Percentiles rank a stretch among this genome's conserved stretches.
Conservation (phyloP, 2,888 invertebrate species). For the Galerucella nymphaeae region DNA sequence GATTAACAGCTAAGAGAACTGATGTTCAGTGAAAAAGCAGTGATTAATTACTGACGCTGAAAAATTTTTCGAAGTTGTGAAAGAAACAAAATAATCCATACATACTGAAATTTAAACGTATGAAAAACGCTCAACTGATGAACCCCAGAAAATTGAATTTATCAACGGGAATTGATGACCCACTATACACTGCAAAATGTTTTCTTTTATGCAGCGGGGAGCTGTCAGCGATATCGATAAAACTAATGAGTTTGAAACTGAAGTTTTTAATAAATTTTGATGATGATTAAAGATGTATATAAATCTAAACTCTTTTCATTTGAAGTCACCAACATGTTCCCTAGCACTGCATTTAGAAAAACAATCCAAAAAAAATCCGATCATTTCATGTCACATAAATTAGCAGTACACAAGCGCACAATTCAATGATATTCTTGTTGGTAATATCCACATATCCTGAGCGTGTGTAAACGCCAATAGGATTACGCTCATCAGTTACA, state of each 20-base stretch:
- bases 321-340: no score
- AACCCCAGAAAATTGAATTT: neutral
- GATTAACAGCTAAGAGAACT: neutral
- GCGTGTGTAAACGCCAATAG: no score
- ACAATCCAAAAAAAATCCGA: no score
- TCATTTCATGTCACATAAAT: no score
- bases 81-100: neutral
- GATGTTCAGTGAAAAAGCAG: no score
- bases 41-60: neutral
- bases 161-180: constrained; percentile 1
- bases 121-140: neutral
- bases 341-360: no score
- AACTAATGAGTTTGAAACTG: neutral
- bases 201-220: neutral
- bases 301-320: no score
- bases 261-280: neutral
- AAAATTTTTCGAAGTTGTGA: neutral
- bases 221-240: no score
- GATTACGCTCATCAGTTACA: no score
- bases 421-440: no score
- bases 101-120: neutral
- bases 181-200: neutral
- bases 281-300: neutral
- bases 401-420: no score
- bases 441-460: no score